A percentile compares a stretch with the other conserved stretches of the same genome.
These are phyloP conservation scores for Vollenhovia emeryi DNA, from an alignment of 1,140 invertebrate genomes.

Conservation along the genomic window DNA sequence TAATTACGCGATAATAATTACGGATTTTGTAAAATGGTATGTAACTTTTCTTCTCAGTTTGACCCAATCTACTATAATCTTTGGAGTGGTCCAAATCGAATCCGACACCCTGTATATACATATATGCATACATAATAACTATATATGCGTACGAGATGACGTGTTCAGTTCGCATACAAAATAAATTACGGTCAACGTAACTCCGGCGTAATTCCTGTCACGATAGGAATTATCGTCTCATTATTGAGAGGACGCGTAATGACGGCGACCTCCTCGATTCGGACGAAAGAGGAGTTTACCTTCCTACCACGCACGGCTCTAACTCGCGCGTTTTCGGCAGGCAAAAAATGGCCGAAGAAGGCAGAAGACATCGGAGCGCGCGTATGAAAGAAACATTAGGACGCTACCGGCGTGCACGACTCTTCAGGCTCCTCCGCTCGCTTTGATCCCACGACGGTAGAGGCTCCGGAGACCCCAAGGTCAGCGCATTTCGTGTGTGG, in stretches of 20 bases:
- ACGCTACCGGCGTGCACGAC: constrained; percentile 44
- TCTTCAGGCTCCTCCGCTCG: constrained; percentile 44
- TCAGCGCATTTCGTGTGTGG: constrained; percentile 54
- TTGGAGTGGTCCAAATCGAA: too few relatives aligned
- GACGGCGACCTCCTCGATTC: neutral
- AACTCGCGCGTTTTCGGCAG: neutral
- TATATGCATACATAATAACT: too few relatives aligned
- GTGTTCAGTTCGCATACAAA: constrained; percentile 6
- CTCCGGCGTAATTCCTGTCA: constrained; percentile 46
- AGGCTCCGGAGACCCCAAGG: constrained; percentile 60
- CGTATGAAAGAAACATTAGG: constrained; percentile 18
- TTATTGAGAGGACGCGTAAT: constrained; percentile 39
- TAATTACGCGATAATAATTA: too few relatives aligned
- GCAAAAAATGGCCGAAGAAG: neutral
- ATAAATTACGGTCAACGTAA: constrained; percentile 51
- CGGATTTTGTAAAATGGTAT: too few relatives aligned
- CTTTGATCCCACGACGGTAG: constrained; percentile 55
- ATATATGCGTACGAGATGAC: neutral
- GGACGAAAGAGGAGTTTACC: neutral
- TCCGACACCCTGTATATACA: too few relatives aligned
- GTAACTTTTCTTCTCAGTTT: too few relatives aligned
- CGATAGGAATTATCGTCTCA: constrained; percentile 44
- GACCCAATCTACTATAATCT: too few relatives aligned
- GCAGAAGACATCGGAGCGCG: neutral
- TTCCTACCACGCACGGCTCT: neutral